A percentile compares a stretch with the other conserved stretches of the same genome.
These are phyloP conservation scores for Probosciger aterrimus DNA, from an alignment of 2,113 vertebrate species.

Conservation along the genomic window DNA sequence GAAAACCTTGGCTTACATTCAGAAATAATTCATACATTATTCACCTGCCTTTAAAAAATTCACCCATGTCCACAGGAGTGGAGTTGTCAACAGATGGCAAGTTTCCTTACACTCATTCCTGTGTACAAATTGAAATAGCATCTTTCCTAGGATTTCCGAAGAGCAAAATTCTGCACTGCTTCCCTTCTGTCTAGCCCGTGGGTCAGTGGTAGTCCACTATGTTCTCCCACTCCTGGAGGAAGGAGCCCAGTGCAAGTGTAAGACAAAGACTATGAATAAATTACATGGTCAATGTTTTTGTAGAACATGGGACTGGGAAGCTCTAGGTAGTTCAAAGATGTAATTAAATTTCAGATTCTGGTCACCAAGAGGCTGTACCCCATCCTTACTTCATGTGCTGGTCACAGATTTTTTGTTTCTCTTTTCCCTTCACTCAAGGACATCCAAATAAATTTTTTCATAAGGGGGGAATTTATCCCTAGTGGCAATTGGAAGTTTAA, in stretches of 20 bases:
- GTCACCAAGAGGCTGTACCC: not conserved
- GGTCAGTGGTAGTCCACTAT: fast-evolving
- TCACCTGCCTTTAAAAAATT: not conserved
- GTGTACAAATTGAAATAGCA: not conserved
- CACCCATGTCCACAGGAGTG: not conserved
- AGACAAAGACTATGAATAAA: not conserved
- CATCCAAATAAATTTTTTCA: not conserved
- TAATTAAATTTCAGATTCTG: not conserved
- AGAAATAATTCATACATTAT: not conserved
- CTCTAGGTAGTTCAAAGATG: not conserved
- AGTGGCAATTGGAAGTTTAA: not conserved
- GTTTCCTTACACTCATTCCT: not conserved
- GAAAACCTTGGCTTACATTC: not conserved
- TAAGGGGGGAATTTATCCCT: not conserved
- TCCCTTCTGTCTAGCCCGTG: not conserved
- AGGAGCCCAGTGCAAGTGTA: not conserved
- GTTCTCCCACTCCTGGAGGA: fast-evolving
- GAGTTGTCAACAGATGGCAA: not conserved
- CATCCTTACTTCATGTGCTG: not conserved
- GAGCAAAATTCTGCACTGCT: not conserved
- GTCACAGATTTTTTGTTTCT: not conserved
- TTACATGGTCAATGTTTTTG: not conserved
- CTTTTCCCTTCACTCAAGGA: not conserved
- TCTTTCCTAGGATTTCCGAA: not conserved
- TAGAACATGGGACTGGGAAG: not conserved